These are phyloP conservation scores for Phycodurus eques DNA, from an alignment of 2,113 vertebrate species.

Conservation along the genomic window DNA sequence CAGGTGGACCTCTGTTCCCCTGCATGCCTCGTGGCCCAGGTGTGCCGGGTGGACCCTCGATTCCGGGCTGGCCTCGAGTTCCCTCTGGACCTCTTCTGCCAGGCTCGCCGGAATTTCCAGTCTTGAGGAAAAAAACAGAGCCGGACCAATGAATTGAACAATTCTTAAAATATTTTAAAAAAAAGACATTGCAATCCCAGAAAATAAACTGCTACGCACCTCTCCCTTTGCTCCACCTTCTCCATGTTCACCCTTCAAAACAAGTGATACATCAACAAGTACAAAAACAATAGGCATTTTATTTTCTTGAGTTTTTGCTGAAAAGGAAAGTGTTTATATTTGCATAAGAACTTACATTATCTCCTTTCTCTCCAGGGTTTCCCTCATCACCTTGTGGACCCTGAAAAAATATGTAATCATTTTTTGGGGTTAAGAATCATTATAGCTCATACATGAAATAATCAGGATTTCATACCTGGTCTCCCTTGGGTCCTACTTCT, in stretches of 20 bases:
- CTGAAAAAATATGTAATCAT: slow-evolving; percentile 62
- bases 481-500: slow-evolving; percentile 87
- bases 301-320: not conserved
- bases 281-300: slow-evolving; percentile 3
- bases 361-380: slow-evolving; percentile 86
- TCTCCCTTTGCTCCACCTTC: slow-evolving; percentile 87
- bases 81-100: slow-evolving; percentile 89
- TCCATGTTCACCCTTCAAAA: slow-evolving; percentile 85
- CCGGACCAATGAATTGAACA: not conserved
- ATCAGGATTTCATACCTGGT: slow-evolving; percentile 76
- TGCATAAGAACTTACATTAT: slow-evolving; percentile 77
- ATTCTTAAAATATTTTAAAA: not conserved
- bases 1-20: slow-evolving; percentile 86
- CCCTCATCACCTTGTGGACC: slow-evolving; percentile 89
- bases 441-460: not conserved
- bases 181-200: not conserved
- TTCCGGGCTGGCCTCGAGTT: slow-evolving; percentile 84
- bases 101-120: slow-evolving; percentile 82
- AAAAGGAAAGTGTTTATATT: not conserved
- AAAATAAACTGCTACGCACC: slow-evolving; percentile 74
- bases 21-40: slow-evolving; percentile 89
- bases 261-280: slow-evolving; percentile 9
- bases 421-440: slow-evolving; percentile 7
- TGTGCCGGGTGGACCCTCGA: slow-evolving; percentile 84
- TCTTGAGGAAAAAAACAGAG: slow-evolving; percentile 58